Base-by-base conservation (phyloP, 2,888 invertebrate species). In the Lutraria lutraria region DNA sequence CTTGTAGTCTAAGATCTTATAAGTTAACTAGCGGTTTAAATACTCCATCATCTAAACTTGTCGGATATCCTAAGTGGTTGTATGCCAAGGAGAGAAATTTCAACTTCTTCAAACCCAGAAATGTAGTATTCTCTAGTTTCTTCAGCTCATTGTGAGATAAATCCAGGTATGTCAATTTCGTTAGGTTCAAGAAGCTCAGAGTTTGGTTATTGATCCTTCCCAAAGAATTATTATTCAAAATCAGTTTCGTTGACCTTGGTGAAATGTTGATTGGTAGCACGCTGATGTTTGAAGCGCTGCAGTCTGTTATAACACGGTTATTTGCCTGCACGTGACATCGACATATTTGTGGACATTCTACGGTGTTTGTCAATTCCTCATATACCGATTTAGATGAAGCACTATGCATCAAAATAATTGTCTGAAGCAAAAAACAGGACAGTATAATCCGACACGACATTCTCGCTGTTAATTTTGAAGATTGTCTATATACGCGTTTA, bases 31-130 rank as follows among this genome's bases (percentile, higher is more conserved):
- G 53, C 25, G 81, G 81, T 81, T 81, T n/a, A 53, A 81, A 81
- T 1, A 81, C 25, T 16, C 25, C 53, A 29, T 81, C 53, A 10
- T 53, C 43, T 25, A 81, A 53, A 25, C 81, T 53, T 8, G 19
- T n/a, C 3, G 53, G 25, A 53, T 21, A 8, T 54, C 25, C 53
- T 53, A 81, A 53, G 4, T 25, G 52, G 25, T 81, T 81, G 53
- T 16, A 81, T 13, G 81, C 81, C 43, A 81, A 53, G 1, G 81
- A 81, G 13, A 81, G 53, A 82, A 53, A 82, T 21, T 25, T 21
- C 25, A 68, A 25, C n/a, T 68, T 68, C 63, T 25, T 13, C 8
- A 68, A 68, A n/a, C 63, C 63, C 6, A n/a, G 63, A 25, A 68
- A 68, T 25, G 63, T 68, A 12, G 6, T 0, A 68, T 68, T 68